A percentile compares a stretch with the other conserved stretches of the same genome.
Evolutionary conservation across 2,113 vertebrate genomes (phyloP).

Genomic region (Halcyon malimbica): DNA sequence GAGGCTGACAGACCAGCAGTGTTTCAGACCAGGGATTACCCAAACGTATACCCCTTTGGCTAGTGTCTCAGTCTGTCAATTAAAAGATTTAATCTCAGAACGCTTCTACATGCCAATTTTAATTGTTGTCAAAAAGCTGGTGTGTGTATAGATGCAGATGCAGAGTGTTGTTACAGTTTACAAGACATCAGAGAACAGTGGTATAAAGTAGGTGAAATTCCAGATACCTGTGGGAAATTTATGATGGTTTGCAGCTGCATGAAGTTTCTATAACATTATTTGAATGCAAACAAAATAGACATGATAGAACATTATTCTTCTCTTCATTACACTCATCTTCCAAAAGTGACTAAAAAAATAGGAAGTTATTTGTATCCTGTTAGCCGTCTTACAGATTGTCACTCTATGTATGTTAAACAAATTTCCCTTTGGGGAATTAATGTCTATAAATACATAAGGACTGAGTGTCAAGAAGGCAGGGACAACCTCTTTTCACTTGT

Average conservation of each 20-base stretch:
- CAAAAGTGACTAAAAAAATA: neutral
- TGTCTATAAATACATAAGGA: no score
- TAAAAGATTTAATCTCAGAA: conserved; percentile 47
- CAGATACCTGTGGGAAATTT: neutral
- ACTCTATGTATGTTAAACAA: neutral
- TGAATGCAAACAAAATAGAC: neutral
- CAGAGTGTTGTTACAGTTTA: neutral
- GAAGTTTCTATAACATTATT: neutral
- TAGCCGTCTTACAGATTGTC: neutral
- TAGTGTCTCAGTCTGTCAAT: conserved; percentile 34
- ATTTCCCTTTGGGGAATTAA: neutral
- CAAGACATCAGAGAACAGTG: neutral
- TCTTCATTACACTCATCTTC: neutral
- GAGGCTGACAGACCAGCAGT: conserved; percentile 55
- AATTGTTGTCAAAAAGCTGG: conserved; percentile 47
- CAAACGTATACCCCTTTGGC: conserved; percentile 31
- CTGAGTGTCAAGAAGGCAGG: no score
- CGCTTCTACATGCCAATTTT: conserved; percentile 42
- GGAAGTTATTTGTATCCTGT: neutral
- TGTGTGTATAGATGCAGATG: neutral
- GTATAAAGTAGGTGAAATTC: neutral
- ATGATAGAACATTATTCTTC: neutral
- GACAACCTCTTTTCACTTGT: no score
- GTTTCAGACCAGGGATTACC: conserved; percentile 46
- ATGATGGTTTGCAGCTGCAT: neutral